Percentiles rank a stretch among this genome's conserved stretches.
Conservation (phyloP, 2,113 vertebrate genomes). For the Takifugu bimaculatus region DNA sequence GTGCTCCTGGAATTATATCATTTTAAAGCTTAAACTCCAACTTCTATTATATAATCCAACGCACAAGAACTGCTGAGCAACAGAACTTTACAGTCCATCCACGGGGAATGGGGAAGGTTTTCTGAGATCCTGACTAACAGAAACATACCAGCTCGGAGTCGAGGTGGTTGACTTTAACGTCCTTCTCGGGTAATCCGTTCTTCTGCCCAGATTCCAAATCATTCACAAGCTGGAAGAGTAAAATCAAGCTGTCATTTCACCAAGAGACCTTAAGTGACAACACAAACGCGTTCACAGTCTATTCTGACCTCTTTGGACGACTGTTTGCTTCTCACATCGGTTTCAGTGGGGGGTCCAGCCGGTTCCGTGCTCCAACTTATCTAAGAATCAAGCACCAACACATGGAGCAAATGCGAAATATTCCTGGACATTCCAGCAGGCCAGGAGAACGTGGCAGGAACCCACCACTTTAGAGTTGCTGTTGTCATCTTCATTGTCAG, state of each 20-base stretch:
- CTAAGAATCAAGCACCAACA: slow-evolving; percentile 4
- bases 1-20: slow-evolving; percentile 24
- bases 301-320: slow-evolving; percentile 51
- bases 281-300: background rate
- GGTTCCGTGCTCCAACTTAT: slow-evolving; percentile 29
- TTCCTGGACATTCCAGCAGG: background rate
- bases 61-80: too few species aligned
- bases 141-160: slow-evolving; percentile 32
- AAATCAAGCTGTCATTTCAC: background rate
- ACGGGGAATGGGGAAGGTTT: too few species aligned
- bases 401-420: background rate
- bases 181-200: slow-evolving; percentile 35
- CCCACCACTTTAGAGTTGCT: slow-evolving; percentile 42
- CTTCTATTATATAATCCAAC: background rate
- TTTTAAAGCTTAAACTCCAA: background rate
- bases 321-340: slow-evolving; percentile 22
- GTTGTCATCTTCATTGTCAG: slow-evolving; percentile 67
- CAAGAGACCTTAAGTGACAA: too few species aligned
- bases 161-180: slow-evolving; percentile 27
- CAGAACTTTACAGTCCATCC: too few species aligned
- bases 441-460: background rate
- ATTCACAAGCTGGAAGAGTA: slow-evolving; percentile 36
- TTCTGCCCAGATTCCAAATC: slow-evolving; percentile 12
- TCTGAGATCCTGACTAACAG: too few species aligned
- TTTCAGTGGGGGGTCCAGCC: slow-evolving; percentile 11